phyloP scores from a whole-genome alignment of 2,797 vertebrate genomes.

The Manis pentadactyla region DNA sequence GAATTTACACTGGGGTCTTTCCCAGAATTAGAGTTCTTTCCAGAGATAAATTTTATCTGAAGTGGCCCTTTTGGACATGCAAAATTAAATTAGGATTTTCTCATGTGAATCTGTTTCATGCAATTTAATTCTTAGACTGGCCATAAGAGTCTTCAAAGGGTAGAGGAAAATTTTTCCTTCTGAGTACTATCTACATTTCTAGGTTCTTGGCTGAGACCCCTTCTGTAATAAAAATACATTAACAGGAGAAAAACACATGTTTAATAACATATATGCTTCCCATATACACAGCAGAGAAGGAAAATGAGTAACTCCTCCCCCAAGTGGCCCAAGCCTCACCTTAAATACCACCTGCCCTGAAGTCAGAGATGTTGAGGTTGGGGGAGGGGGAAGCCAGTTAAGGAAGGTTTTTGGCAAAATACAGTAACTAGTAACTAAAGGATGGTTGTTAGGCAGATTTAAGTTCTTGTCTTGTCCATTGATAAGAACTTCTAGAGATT shows the following conservation, averaged over 20 bases:
- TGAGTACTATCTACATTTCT: not conserved
- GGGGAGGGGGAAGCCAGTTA: fast-evolving
- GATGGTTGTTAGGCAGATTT: not conserved
- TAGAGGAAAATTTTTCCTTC: no score
- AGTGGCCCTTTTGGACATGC: no score
- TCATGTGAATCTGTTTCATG: no score
- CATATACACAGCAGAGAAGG: not conserved
- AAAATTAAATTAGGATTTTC: no score
- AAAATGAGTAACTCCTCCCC: not conserved
- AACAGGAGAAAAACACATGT: not conserved
- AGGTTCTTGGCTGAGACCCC: not conserved
- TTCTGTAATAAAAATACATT: not conserved
- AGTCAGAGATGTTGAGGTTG: not conserved
- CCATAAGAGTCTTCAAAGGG: no score
- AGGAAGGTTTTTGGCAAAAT: not conserved
- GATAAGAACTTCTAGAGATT: not conserved
- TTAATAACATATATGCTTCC: not conserved
- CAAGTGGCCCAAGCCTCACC: not conserved
- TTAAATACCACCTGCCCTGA: not conserved
- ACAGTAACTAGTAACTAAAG: not conserved
- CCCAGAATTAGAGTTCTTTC: no score
- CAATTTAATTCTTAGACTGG: no score
- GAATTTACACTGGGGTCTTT: no score
- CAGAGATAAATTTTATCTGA: no score
- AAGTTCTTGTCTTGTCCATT: not conserved